phyloP scores from a whole-genome alignment of 2,797 vertebrate species.

The Galago senegalensis region DNA sequence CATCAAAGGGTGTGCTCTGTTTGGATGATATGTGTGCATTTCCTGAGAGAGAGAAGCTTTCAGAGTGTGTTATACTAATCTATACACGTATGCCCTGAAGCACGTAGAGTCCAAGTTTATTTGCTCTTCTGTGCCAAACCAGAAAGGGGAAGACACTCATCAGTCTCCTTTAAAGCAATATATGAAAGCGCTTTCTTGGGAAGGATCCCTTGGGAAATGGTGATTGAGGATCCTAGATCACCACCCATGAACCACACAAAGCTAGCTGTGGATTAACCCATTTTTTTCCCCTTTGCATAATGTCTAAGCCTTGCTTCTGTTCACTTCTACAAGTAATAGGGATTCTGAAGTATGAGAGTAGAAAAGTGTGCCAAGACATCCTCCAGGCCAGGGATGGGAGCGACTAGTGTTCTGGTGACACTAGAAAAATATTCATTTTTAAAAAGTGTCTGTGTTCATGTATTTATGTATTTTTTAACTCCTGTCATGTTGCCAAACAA shows the following conservation, averaged over 20 bases:
- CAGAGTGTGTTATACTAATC: not conserved
- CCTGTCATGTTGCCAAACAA: not conserved
- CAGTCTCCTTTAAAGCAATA: conserved; percentile 30
- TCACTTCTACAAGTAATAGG: not conserved
- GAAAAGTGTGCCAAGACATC: not conserved
- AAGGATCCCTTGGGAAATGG: not conserved
- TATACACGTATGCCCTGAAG: conserved; percentile 45
- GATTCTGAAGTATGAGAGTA: not conserved
- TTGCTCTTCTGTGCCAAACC: not conserved
- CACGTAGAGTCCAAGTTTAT: conserved; percentile 40
- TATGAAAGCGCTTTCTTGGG: not conserved
- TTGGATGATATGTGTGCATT: not conserved
- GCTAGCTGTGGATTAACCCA: not conserved
- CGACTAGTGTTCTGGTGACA: not conserved
- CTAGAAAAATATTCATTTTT: not conserved
- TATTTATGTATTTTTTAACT: not conserved
- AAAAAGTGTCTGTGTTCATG: not conserved
- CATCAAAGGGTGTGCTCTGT: not conserved
- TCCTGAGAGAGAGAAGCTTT: conserved; percentile 40
- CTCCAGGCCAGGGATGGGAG: not conserved
- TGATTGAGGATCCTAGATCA: not conserved
- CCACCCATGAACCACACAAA: not conserved
- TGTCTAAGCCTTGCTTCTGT: not conserved
- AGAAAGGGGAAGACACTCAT: conserved; percentile 17
- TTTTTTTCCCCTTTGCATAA: not conserved